phyloP scores from a whole-genome alignment of 2,797 vertebrate species.

The Oreonectes daqikongensis region DNA sequence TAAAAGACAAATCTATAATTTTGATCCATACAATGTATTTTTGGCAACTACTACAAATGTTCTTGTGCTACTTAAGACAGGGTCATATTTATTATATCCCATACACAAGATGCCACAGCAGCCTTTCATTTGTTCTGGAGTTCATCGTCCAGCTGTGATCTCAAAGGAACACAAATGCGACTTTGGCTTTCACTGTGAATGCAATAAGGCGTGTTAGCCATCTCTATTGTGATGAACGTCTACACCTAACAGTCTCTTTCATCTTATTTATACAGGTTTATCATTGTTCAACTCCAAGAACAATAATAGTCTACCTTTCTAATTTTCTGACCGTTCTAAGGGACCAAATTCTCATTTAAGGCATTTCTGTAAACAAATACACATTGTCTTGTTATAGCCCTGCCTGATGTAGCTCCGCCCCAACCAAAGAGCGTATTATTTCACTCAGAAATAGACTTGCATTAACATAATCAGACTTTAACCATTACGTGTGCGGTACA shows the following conservation, averaged over 20 bases:
- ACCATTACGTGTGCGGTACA: not conserved
- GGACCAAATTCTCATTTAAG: not conserved
- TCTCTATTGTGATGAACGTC: conserved; percentile 1
- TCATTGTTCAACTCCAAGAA: conserved; percentile 8
- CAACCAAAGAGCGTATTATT: conserved; percentile 30
- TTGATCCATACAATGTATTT: too few species aligned
- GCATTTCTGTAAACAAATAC: conserved; percentile 1
- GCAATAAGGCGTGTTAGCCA: not conserved
- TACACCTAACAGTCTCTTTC: not conserved
- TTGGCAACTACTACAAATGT: too few species aligned
- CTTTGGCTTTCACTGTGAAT: conserved; percentile 4
- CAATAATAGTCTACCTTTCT: not conserved
- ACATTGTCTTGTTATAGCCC: not conserved
- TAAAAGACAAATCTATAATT: too few species aligned
- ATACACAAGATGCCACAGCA: not conserved
- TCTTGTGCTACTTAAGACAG: too few species aligned
- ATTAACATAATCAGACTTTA: conserved; percentile 46
- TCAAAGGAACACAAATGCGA: not conserved
- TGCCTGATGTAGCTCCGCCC: conserved; percentile 24
- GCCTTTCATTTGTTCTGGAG: not conserved
- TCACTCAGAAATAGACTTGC: conserved; percentile 27
- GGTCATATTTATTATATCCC: not conserved
- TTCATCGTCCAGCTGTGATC: not conserved
- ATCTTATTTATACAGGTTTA: conserved; percentile 18
- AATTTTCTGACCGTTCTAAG: conserved; percentile 1